A percentile compares a stretch with the other conserved stretches of the same genome.
These are phyloP conservation scores for Amphibalanus amphitrite DNA, from an alignment of 1,140 invertebrate species.

Conservation along the genomic window DNA sequence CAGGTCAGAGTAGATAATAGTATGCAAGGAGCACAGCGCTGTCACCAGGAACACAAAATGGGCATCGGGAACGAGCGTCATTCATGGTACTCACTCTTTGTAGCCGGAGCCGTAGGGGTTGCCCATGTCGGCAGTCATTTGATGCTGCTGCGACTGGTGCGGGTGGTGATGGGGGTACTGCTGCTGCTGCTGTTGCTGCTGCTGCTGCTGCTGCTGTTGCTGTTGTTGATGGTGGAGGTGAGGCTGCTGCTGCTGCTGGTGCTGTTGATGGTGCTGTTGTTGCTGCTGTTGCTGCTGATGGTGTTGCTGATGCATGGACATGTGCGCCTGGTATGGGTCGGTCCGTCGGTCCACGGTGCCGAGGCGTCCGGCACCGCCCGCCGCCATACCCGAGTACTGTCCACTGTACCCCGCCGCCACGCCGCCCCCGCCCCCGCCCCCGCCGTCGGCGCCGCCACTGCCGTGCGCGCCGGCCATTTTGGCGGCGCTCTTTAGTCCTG, in stretches of 20 bases:
- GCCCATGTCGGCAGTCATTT: not conserved
- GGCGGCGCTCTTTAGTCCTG: not conserved
- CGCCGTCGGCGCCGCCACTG: constrained; percentile 10
- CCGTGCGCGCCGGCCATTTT: not conserved
- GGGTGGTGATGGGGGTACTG: not conserved
- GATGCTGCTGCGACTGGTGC: not conserved
- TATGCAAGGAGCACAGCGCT: too few relatives aligned
- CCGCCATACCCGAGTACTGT: not conserved
- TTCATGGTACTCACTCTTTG: not conserved
- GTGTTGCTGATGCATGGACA: not conserved
- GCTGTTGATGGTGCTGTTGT: constrained; percentile 28
- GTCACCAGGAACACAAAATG: too few relatives aligned
- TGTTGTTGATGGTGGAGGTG: not conserved
- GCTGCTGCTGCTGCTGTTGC: not conserved
- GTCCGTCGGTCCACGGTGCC: not conserved
- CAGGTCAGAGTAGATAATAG: too few relatives aligned
- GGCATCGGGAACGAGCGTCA: too few relatives aligned
- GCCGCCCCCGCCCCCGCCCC: constrained; percentile 15
- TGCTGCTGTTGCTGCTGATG: not conserved
- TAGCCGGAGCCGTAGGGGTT: not conserved
- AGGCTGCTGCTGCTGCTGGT: constrained; percentile 21
- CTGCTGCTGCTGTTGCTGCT: not conserved
- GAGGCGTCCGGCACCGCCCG: not conserved
- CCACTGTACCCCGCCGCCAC: not conserved
- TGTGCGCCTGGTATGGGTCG: not conserved